phyloP scores from a whole-genome alignment of 2,888 invertebrate genomes.

The Melieria omissa region DNA sequence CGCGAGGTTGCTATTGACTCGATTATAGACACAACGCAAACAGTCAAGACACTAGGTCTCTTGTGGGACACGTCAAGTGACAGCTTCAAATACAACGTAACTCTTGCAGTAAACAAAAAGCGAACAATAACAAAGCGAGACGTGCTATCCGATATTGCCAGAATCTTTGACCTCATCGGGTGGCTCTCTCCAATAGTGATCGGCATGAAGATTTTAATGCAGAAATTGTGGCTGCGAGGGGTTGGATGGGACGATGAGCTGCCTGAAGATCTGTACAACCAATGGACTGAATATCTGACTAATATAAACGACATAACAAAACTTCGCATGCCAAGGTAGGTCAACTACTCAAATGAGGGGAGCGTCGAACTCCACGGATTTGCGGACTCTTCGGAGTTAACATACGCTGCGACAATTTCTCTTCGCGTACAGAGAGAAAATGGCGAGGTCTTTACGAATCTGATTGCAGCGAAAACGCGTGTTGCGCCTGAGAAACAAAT shows the following conservation, averaged over 20 bases:
- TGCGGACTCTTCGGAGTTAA: constrained; percentile 18
- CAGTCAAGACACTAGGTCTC: too few relatives aligned
- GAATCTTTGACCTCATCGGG: constrained; percentile 31
- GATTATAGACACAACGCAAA: constrained; percentile 15
- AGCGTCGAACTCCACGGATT: constrained; percentile 30
- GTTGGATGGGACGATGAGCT: constrained; percentile 35
- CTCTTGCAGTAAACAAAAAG: neutral
- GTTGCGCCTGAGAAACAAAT: constrained; percentile 24
- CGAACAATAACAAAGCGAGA: constrained; percentile 17
- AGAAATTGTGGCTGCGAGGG: constrained; percentile 33
- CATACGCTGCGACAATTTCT: constrained; percentile 29
- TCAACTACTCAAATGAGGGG: too few relatives aligned
- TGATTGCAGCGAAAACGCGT: constrained; percentile 18
- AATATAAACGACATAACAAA: constrained; percentile 5
- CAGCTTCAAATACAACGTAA: constrained; percentile 25
- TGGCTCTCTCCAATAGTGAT: constrained; percentile 30
- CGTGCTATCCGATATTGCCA: constrained; percentile 31
- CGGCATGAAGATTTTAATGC: constrained; percentile 36
- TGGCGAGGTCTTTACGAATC: constrained; percentile 19
- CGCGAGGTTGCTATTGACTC: constrained; percentile 13
- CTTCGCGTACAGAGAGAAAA: neutral
- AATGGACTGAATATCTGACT: constrained; percentile 17
- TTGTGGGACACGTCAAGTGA: too few relatives aligned
- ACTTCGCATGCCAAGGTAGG: constrained; percentile 22
- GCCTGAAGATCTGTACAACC: constrained; percentile 1